Percentiles rank a stretch among this genome's conserved stretches.
Conservation (phyloP, 2,797 vertebrate species). For the Potorous gilbertii region DNA sequence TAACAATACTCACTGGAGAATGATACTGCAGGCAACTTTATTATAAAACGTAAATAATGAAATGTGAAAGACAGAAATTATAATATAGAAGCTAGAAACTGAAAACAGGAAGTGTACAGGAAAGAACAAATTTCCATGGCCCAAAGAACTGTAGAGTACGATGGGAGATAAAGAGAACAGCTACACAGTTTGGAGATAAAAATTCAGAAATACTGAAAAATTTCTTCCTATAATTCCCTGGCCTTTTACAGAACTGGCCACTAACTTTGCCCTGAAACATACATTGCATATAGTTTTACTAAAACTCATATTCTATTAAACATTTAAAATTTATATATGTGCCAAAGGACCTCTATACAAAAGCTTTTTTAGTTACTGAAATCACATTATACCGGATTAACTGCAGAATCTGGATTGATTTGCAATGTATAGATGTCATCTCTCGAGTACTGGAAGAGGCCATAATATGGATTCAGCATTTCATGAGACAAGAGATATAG, state of each 20-base stretch:
- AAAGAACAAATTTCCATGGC: not conserved
- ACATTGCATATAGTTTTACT: not conserved
- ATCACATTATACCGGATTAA: conserved; percentile 91
- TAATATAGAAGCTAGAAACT: not conserved
- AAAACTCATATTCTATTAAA: not conserved
- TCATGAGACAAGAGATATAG: conserved; percentile 97
- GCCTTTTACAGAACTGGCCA: not conserved
- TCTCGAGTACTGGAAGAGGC: conserved; percentile 98
- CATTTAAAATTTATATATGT: not conserved
- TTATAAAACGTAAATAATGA: not conserved
- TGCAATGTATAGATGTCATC: conserved; percentile 98
- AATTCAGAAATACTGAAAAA: not conserved
- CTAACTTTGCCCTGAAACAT: not conserved
- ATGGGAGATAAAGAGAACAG: not conserved
- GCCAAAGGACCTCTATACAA: conserved; percentile 31
- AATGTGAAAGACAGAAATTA: not conserved
- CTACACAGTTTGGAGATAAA: not conserved
- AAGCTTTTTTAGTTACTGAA: conserved; percentile 33
- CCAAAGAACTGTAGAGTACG: not conserved
- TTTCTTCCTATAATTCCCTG: not conserved
- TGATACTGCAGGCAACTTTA: not conserved
- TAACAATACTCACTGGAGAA: not conserved
- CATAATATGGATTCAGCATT: conserved; percentile 99
- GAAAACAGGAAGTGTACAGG: not conserved
- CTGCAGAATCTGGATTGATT: conserved; percentile 97